phyloP scores from a whole-genome alignment of 2,797 vertebrate genomes.

The Momotus momota region DNA sequence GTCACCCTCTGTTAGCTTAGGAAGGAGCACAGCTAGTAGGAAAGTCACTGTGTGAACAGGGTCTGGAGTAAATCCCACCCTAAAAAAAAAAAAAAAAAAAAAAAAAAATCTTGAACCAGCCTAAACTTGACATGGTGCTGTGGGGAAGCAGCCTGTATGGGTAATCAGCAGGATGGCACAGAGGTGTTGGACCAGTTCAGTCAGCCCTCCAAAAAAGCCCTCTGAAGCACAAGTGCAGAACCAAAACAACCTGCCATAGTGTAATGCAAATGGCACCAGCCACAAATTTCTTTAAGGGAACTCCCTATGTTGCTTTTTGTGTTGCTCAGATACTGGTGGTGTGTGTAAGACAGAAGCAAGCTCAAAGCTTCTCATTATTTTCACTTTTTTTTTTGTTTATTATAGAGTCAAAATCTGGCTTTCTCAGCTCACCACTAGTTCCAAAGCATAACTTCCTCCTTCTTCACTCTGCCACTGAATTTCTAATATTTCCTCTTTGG shows the following conservation, averaged over 20 bases:
- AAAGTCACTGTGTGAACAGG: neutral
- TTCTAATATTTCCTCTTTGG: slow-evolving; percentile 67
- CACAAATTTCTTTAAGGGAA: neutral
- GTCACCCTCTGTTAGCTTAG: neutral
- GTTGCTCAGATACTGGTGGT: neutral
- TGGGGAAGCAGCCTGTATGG: fast-evolving
- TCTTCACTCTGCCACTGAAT: slow-evolving; percentile 35
- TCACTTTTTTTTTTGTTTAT: neutral
- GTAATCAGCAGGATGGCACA: neutral
- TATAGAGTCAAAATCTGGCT: neutral
- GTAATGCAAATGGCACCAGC: neutral
- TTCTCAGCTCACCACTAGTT: neutral
- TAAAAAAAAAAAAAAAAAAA: neutral
- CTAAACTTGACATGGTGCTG: neutral
- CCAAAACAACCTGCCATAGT: neutral
- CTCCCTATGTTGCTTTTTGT: neutral
- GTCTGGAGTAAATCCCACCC: neutral
- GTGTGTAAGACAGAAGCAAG: slow-evolving; percentile 16
- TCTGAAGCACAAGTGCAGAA: neutral
- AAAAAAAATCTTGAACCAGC: neutral
- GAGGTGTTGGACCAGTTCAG: neutral
- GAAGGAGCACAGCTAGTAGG: neutral
- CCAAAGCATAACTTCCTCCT: slow-evolving; percentile 39
- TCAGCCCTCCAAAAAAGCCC: neutral
- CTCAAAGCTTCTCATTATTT: slow-evolving; percentile 49